phyloP scores from a whole-genome alignment of 2,888 invertebrate genomes.

The Cephalotes varians region DNA sequence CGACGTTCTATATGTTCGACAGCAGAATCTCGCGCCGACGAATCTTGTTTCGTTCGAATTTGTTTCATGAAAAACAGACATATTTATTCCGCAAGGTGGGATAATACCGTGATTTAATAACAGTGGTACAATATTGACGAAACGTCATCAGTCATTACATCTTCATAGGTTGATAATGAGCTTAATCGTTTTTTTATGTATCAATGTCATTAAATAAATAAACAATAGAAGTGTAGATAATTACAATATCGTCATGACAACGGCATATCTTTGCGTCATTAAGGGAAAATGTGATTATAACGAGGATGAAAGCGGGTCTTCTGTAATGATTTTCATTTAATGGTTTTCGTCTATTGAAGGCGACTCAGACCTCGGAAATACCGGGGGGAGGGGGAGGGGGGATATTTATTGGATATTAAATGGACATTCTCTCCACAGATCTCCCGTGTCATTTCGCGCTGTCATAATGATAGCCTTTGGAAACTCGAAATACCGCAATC shows the following conservation, averaged over 20 bases:
- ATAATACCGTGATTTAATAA: conserved; percentile 1
- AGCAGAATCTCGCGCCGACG: conserved; percentile 42
- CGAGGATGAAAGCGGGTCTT: not conserved
- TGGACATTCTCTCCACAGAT: conserved; percentile 53
- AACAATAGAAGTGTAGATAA: conserved; percentile 33
- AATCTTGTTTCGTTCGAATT: not conserved
- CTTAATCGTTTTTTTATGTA: not conserved
- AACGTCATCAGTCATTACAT: conserved; percentile 2
- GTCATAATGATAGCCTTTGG: conserved; percentile 51
- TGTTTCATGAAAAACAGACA: conserved; percentile 4
- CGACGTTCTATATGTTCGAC: not conserved
- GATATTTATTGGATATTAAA: conserved; percentile 51
- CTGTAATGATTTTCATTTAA: conserved; percentile 23
- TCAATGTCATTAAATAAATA: conserved; percentile 26
- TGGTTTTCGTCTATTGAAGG: not conserved
- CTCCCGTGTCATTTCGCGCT: conserved; percentile 22
- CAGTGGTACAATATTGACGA: not conserved
- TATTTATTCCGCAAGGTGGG: not conserved
- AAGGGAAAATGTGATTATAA: conserved; percentile 7
- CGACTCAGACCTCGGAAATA: not conserved
- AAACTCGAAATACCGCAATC: conserved; percentile 51
- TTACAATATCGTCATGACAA: conserved; percentile 14
- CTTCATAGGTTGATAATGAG: conserved; percentile 1
- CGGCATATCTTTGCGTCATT: not conserved
- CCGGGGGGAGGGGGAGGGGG: too few relatives aligned